Conservation (phyloP, 2,797 vertebrate species). For the Macroramphosus scolopax region DNA sequence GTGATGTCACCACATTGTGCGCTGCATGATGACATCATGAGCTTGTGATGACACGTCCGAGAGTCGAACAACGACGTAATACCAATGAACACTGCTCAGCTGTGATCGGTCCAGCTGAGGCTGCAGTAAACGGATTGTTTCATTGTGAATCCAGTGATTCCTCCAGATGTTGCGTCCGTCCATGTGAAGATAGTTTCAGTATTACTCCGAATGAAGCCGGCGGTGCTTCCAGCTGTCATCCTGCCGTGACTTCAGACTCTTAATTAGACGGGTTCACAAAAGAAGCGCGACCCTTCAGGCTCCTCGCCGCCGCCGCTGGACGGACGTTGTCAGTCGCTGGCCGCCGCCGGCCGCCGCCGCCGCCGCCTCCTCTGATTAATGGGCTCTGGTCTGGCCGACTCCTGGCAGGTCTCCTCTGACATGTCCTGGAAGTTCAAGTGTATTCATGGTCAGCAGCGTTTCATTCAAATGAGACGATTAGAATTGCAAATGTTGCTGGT, state of each 20-base stretch:
- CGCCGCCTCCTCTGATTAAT: conserved; percentile 78
- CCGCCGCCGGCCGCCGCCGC: too few species aligned
- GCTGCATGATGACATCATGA: too few species aligned
- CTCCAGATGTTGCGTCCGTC: too few species aligned
- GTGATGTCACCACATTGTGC: too few species aligned
- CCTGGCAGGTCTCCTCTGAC: conserved; percentile 80
- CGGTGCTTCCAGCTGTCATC: conserved; percentile 54
- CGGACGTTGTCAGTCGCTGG: conserved; percentile 66
- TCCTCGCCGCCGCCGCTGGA: conserved; percentile 43
- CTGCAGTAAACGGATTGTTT: too few species aligned
- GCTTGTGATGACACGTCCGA: too few species aligned
- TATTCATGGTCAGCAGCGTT: conserved; percentile 81
- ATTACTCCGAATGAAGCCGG: conserved; percentile 40
- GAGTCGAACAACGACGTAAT: too few species aligned
- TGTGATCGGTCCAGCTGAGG: too few species aligned
- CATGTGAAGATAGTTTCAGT: too few species aligned
- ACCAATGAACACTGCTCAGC: too few species aligned
- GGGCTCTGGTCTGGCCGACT: conserved; percentile 69
- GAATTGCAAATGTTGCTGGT: conserved; percentile 82
- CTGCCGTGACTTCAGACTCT: conserved; percentile 53
- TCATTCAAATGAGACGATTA: conserved; percentile 87
- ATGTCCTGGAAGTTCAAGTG: conserved; percentile 84
- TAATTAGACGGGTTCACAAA: conserved; percentile 80
- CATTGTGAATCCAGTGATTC: too few species aligned
- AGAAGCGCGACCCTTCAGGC: conserved; percentile 51